Base-by-base conservation (phyloP, 2,888 invertebrate species). In the Ditula angustiorana region DNA sequence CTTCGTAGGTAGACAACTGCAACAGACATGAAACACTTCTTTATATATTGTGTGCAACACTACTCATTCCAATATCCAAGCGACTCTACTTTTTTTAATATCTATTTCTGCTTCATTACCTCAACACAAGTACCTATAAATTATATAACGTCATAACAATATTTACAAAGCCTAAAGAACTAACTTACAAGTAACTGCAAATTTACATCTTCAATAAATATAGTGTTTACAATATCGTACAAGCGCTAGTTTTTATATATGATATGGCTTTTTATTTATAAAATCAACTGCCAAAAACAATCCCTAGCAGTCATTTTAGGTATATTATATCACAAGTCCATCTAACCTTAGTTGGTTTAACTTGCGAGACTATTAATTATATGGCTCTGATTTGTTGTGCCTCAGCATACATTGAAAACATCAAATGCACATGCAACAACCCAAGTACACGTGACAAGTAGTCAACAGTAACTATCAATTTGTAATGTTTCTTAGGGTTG, bases 121-220 rank as follows among this genome's bases (percentile, higher is more conserved):
- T 82, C 83, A 88, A 87, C 85, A 79, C 76, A 71, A 80, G 77
- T 85, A 90, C 88, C 92, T 92, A 92, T 92, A 92, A 92, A 92
- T 92, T 92, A 92, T 92, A 90, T 92, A 92, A 92, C 92, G 86
- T 91, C 88, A 82, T 92, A 92, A 92, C 92, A 92, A 92, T 92
- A 92, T 92, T 88, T 92, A 92, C 92, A 92, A 92, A 92, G 92
- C 92, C 90, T 92, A 92, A 83, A 72, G 73, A 83, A 81, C 90
- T 92, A 92, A 86, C 92, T 92, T 92, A 92, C 88, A 80, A 80
- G 80, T 91, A 89, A 88, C 90, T 90, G 91, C 89, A 90, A 64
- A 92, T 92, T 85, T 92, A 92, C 92, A 92, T 86, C 81, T 81
- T 82, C 79, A 92, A 92, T 92, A 91, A 92, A 92, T 91, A 80